These are phyloP conservation scores for Synergus japonicus DNA, from an alignment of 2,888 invertebrate genomes.

Conservation along the genomic window DNA sequence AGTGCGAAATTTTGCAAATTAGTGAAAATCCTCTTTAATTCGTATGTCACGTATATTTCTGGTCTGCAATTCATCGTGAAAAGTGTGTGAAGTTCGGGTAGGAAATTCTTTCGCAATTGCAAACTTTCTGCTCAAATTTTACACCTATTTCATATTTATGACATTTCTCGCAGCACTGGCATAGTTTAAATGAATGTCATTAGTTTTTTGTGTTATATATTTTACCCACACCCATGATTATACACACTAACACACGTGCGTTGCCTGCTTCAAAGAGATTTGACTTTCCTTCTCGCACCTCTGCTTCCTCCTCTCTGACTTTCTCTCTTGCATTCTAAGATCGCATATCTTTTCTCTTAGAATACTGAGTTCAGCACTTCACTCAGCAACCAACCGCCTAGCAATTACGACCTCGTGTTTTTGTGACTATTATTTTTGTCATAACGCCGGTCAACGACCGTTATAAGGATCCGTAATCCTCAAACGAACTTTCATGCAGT, in stretches of 20 bases:
- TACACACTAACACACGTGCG: slow-evolving; percentile 15
- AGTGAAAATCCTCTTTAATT: not conserved
- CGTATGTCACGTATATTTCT: not conserved
- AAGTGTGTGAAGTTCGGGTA: not conserved
- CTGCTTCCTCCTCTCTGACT: not conserved
- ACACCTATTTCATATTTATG: not conserved
- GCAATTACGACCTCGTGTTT: not conserved
- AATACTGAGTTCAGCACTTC: not conserved
- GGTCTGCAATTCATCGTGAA: not conserved
- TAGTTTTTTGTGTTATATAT: slow-evolving; percentile 1
- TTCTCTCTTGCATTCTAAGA: slow-evolving; percentile 29
- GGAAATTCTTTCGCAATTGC: not conserved
- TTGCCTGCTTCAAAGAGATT: not conserved
- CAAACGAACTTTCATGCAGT: slow-evolving; percentile 7
- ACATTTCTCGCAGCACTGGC: not conserved
- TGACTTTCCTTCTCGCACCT: slow-evolving; percentile 4
- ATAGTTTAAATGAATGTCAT: slow-evolving; percentile 6
- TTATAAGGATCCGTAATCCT: slow-evolving; percentile 7
- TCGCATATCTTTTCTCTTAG: not conserved
- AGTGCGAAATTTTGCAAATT: not conserved
- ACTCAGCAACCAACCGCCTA: not conserved
- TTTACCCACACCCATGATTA: not conserved
- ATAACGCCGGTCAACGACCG: slow-evolving; percentile 24
- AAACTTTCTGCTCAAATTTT: not conserved
- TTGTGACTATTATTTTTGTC: slow-evolving; percentile 20